Conservation (phyloP, 2,113 vertebrate species). For the Ptyas mucosa region DNA sequence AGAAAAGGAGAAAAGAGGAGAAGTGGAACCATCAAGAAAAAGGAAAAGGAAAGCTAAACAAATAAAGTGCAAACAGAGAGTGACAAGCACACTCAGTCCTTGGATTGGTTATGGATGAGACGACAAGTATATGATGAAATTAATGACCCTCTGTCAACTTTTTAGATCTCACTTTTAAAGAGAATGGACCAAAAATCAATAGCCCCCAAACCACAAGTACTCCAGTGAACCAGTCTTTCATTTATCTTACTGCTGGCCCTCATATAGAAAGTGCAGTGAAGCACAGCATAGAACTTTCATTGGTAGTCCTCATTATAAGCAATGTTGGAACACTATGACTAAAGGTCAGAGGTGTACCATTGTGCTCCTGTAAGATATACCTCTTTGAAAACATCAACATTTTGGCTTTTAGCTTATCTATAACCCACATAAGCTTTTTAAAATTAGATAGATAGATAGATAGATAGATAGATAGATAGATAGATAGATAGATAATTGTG, state of each 20-base stretch:
- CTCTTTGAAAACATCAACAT: constrained; percentile 59
- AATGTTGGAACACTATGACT: constrained; percentile 69
- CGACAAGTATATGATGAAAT: constrained; percentile 85
- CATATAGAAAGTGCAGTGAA: constrained; percentile 82
- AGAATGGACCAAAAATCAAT: constrained; percentile 86
- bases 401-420: constrained; percentile 37
- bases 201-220: constrained; percentile 83
- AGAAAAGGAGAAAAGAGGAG: constrained; percentile 33
- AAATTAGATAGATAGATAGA: background rate
- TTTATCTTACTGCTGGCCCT: constrained; percentile 85
- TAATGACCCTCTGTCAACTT: constrained; percentile 89
- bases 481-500: background rate
- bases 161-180: constrained; percentile 89
- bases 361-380: constrained; percentile 64
- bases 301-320: constrained; percentile 75
- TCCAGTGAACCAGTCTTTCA: constrained; percentile 82
- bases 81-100: constrained; percentile 79
- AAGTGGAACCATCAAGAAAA: constrained; percentile 60
- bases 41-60: constrained; percentile 75
- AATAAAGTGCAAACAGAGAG: constrained; percentile 88
- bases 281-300: constrained; percentile 76
- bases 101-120: constrained; percentile 85
- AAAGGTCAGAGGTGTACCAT: constrained; percentile 73
- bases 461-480: too few species aligned
- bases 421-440: constrained; percentile 1